Conservation (phyloP, 2,888 invertebrate genomes). For the Caradrina clavipalpis region DNA sequence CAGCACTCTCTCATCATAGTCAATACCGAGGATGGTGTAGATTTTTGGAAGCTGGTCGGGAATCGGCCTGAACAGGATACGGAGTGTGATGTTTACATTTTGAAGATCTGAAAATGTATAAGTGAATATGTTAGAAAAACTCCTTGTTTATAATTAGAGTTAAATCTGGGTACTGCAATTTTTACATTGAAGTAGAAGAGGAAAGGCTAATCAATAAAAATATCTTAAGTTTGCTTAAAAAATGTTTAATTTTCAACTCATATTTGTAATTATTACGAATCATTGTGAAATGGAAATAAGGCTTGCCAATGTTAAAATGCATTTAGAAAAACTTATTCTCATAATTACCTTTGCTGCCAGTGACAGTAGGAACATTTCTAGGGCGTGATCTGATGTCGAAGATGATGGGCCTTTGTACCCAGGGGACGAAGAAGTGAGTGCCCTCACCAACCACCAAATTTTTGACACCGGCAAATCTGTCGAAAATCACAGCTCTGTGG, state of each 20-base stretch:
- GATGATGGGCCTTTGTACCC: constrained; percentile 99
- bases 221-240: not conserved
- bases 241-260: not conserved
- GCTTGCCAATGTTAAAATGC: not conserved
- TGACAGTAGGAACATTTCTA: constrained; percentile 98
- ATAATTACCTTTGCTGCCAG: constrained; percentile 97
- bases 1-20: constrained; percentile 99
- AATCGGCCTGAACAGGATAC: constrained; percentile 98
- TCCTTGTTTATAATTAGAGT: no score
- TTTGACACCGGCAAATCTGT: constrained; percentile 98
- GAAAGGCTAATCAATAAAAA: no score
- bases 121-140: not conserved
- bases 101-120: constrained; percentile 95
- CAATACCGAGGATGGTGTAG: constrained; percentile 98
- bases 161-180: no score
- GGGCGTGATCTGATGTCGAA: constrained; percentile 99
- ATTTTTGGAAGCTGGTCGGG: constrained; percentile 98
- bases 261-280: no score
- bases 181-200: no score
- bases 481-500: constrained; percentile 99
- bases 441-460: constrained; percentile 98
- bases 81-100: constrained; percentile 99
- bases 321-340: not conserved
- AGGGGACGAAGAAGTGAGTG: constrained; percentile 99
- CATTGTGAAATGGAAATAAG: no score